Conservation (phyloP, 2,888 invertebrate genomes). For the Odontocolon sp. region DNA sequence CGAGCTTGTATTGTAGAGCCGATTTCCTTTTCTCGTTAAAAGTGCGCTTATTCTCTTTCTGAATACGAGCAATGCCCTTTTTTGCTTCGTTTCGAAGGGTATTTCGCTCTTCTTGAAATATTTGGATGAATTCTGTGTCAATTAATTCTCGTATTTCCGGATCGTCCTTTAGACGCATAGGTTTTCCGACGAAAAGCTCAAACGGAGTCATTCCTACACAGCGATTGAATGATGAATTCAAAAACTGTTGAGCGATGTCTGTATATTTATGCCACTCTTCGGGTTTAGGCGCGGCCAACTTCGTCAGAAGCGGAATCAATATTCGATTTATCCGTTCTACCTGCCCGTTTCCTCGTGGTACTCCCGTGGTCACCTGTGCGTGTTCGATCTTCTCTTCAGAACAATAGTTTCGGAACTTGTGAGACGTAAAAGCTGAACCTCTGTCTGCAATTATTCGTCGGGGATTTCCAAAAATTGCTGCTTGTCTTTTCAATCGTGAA, state of each 20-base stretch:
- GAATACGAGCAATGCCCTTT: conserved; percentile 59
- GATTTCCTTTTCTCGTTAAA: conserved; percentile 51
- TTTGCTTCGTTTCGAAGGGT: conserved; percentile 50
- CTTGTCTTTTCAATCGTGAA: conserved; percentile 32
- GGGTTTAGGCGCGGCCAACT: conserved; percentile 38
- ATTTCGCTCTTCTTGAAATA: conserved; percentile 55
- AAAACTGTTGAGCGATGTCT: conserved; percentile 22
- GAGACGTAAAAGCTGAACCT: conserved; percentile 44
- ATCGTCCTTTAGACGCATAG: conserved; percentile 55
- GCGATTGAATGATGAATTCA: conserved; percentile 39
- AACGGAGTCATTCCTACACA: conserved; percentile 51
- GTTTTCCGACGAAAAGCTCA: conserved; percentile 44
- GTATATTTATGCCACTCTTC: conserved; percentile 22
- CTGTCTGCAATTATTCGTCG: conserved; percentile 44
- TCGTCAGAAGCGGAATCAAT: conserved; percentile 44
- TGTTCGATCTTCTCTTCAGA: conserved; percentile 36
- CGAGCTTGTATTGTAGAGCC: conserved; percentile 57
- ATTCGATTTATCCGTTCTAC: conserved; percentile 49
- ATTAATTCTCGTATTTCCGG: conserved; percentile 55
- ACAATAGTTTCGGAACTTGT: conserved; percentile 44
- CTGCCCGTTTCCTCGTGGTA: conserved; percentile 50
- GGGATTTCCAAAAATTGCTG: conserved; percentile 51
- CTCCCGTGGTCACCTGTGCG: conserved; percentile 32
- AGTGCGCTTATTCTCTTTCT: conserved; percentile 57
- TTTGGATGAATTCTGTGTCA: conserved; percentile 51